Conservation (phyloP, 2,797 vertebrate species). For the Distichodus sexfasciatus region DNA sequence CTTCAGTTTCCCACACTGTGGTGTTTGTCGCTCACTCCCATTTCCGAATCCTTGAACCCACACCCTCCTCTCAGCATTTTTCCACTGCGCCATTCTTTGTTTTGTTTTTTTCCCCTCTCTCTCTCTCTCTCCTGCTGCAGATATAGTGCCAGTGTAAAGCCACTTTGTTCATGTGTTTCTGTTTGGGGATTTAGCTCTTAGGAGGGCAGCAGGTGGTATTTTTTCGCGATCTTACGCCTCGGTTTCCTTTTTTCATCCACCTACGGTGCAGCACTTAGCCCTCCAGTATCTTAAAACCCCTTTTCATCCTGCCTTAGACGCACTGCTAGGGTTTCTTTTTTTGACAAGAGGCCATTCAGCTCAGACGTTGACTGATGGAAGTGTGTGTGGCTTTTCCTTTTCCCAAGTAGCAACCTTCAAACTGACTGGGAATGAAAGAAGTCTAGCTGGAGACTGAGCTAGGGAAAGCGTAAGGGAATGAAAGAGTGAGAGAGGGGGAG, state of each 20-base stretch:
- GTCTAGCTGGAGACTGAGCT: no score
- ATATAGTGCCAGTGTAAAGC: neutral
- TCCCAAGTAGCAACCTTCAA: slow-evolving; percentile 40
- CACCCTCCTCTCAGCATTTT: slow-evolving; percentile 41
- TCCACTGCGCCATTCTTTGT: no score
- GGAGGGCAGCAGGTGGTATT: neutral
- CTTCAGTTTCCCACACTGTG: slow-evolving; percentile 69
- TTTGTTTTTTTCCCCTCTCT: slow-evolving; percentile 1
- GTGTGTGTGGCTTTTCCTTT: slow-evolving; percentile 20
- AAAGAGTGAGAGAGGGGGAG: no score
- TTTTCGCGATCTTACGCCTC: neutral
- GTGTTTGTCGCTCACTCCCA: slow-evolving; percentile 65
- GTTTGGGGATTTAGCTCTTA: no score
- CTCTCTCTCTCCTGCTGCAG: neutral
- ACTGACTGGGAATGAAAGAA: slow-evolving; percentile 47
- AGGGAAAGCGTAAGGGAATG: no score
- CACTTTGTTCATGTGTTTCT: no score
- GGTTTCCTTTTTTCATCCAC: neutral
- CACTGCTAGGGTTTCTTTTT: slow-evolving; percentile 23
- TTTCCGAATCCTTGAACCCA: slow-evolving; percentile 60
- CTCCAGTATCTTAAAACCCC: neutral
- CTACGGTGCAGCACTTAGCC: neutral
- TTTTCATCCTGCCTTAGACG: neutral
- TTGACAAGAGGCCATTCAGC: slow-evolving; percentile 30
- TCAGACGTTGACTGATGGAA: slow-evolving; percentile 46